phyloP scores from a whole-genome alignment of 2,797 vertebrate genomes.

The Falco columbarius region DNA sequence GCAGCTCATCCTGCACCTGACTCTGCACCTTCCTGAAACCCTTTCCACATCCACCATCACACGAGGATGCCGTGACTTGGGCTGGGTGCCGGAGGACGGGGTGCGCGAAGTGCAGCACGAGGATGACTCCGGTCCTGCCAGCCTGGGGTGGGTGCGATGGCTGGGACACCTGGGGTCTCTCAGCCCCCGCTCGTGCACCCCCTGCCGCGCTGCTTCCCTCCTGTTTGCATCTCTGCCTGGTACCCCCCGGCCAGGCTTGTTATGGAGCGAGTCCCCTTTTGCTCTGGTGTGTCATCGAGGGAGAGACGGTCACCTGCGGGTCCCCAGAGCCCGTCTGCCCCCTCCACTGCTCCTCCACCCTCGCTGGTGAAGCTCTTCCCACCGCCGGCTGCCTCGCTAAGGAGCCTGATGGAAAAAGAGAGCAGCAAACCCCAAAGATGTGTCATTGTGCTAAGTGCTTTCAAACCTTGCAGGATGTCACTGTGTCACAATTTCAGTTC shows the following conservation, averaged over 20 bases:
- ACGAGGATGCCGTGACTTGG: not conserved
- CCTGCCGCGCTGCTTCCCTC: not conserved
- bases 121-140: not conserved
- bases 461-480: slow-evolving; percentile 65
- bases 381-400: not conserved
- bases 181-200: too few relatives aligned
- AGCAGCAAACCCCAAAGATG: slow-evolving; percentile 30
- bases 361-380: not conserved
- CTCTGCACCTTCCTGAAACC: not conserved
- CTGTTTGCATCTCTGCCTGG: not conserved
- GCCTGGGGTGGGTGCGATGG: accelerated
- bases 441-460: slow-evolving; percentile 46
- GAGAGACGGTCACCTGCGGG: not conserved
- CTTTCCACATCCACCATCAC: not conserved
- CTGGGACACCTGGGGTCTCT: accelerated
- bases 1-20: not conserved
- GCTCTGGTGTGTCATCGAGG: not conserved
- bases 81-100: accelerated
- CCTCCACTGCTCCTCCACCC: not conserved
- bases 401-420: not conserved
- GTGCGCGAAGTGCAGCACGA: accelerated
- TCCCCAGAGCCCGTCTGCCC: not conserved
- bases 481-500: slow-evolving; percentile 69
- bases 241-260: accelerated
- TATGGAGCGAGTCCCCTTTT: not conserved